Evolutionary conservation across 2,797 vertebrate genomes (phyloP).

Genomic region (Spheniscus humboldti): DNA sequence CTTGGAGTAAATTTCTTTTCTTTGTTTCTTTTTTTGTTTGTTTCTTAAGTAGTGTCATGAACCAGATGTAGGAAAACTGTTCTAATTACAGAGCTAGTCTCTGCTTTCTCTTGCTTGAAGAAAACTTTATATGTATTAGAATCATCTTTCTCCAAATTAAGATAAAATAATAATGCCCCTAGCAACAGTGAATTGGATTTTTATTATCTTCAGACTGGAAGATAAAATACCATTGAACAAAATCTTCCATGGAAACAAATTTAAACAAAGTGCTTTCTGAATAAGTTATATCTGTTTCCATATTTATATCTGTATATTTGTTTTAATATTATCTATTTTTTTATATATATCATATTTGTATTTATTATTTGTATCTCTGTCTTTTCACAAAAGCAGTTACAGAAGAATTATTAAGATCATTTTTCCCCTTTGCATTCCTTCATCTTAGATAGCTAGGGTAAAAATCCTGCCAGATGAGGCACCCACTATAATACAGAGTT

Average conservation of each 20-base stretch:
- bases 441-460: not conserved
- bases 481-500: not conserved
- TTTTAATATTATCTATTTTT: not conserved
- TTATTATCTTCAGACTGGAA: not conserved
- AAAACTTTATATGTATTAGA: not conserved
- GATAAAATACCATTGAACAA: not conserved
- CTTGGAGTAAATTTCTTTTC: not conserved
- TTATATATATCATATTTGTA: not conserved
- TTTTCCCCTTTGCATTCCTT: not conserved
- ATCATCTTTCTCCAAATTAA: conserved; percentile 24
- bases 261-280: not conserved
- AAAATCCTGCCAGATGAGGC: not conserved
- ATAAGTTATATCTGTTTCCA: not conserved
- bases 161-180: conserved; percentile 4
- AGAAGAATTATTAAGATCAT: not conserved
- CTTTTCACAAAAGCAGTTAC: not conserved
- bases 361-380: not conserved
- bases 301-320: not conserved
- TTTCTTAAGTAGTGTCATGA: not conserved
- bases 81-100: not conserved
- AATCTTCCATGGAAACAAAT: not conserved
- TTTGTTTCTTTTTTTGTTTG: not conserved
- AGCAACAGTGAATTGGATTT: not conserved
- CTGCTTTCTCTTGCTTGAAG: not conserved
- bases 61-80: not conserved